Evolutionary conservation across 2,888 invertebrate species (phyloP).

Genomic region (Didymodactylos carnosus): DNA sequence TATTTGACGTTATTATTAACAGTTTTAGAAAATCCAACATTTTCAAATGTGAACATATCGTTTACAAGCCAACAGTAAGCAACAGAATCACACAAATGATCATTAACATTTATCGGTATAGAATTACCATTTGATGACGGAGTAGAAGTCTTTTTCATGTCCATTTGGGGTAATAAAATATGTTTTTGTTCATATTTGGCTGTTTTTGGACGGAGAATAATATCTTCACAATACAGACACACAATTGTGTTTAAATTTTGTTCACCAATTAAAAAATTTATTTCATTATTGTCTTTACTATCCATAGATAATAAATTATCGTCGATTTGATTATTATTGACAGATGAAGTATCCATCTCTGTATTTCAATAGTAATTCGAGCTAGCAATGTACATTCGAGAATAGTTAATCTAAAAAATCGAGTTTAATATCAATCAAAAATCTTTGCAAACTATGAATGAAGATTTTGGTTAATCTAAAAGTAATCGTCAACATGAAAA

Average conservation of each 20-base stretch:
- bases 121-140: neutral
- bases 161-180: neutral
- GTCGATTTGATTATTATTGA: too few species aligned
- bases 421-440: too few species aligned
- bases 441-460: too few species aligned
- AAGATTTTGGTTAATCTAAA: too few species aligned
- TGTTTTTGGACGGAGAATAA: neutral
- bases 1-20: conserved; percentile 61
- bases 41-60: conserved; percentile 82
- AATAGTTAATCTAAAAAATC: too few species aligned
- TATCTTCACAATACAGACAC: conserved; percentile 5
- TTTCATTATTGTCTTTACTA: too few species aligned
- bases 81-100: conserved; percentile 40
- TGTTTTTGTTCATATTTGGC: neutral
- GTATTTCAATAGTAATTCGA: too few species aligned
- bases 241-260: conserved; percentile 5
- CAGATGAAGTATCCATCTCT: too few species aligned
- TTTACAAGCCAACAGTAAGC: conserved; percentile 64
- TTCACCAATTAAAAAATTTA: too few species aligned
- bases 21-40: conserved; percentile 78
- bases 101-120: neutral
- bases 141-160: neutral
- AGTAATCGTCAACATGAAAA: too few species aligned
- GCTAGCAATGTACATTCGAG: too few species aligned
- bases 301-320: too few species aligned